These are phyloP conservation scores for Mimachlamys varia DNA, from an alignment of 2,888 invertebrate genomes.

Conservation along the genomic window DNA sequence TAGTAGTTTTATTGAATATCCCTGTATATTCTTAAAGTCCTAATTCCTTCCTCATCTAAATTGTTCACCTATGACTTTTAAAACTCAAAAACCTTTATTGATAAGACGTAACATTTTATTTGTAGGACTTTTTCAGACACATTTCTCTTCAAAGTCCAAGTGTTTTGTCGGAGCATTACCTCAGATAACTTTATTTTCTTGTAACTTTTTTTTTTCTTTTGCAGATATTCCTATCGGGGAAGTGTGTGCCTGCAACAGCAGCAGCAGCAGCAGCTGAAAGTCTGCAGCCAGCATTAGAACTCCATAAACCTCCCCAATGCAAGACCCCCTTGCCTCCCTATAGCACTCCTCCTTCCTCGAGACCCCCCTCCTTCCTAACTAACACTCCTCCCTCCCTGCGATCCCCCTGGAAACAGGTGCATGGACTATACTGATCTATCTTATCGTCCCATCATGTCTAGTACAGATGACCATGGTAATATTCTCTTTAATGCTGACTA, in stretches of 20 bases:
- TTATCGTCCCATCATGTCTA: not conserved
- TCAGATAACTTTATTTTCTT: slow-evolving; percentile 3
- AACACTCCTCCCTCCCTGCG: not conserved
- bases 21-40: too few species aligned
- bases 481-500: slow-evolving; percentile 2
- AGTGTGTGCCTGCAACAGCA: not conserved
- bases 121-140: slow-evolving; percentile 9
- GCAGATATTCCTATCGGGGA: not conserved
- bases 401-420: slow-evolving; percentile 3
- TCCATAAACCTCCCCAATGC: not conserved
- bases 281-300: not conserved
- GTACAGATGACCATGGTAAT: slow-evolving; percentile 5
- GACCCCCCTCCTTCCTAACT: not conserved
- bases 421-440: not conserved
- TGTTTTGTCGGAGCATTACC: not conserved
- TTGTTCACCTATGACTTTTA: not conserved
- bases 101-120: not conserved
- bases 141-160: not conserved
- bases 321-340: not conserved
- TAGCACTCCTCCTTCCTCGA: not conserved
- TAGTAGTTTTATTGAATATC: too few species aligned
- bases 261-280: not conserved
- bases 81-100: not conserved
- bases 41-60: not conserved
- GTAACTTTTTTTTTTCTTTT: not conserved